phyloP scores from a whole-genome alignment of 1,140 invertebrate genomes.

The Ceratoteleas bidentatus region DNA sequence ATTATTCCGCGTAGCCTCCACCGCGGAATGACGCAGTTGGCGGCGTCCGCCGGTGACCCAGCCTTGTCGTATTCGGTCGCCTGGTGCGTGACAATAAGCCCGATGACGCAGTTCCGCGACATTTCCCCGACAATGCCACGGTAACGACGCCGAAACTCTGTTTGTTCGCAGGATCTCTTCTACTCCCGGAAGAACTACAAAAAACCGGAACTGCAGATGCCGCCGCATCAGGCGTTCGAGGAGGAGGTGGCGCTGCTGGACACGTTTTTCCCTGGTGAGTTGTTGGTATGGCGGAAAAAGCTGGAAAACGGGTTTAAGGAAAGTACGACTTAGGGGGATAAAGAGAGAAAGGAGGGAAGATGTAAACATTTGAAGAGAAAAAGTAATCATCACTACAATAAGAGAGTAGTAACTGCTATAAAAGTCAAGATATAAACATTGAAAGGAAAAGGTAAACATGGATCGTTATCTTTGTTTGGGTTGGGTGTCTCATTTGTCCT shows the following conservation, averaged over 20 bases:
- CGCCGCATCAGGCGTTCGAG: constrained; percentile 93
- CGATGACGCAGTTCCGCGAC: constrained; percentile 53
- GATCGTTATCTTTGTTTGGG: too few relatives aligned
- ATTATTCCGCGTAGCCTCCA: constrained; percentile 45
- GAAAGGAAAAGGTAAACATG: too few relatives aligned
- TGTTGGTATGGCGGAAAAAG: neutral
- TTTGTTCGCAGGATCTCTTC: constrained; percentile 38
- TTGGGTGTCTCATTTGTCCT: neutral
- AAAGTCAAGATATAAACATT: too few relatives aligned
- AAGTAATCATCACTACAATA: too few relatives aligned
- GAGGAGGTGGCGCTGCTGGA: constrained; percentile 94
- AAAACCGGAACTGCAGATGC: constrained; percentile 93
- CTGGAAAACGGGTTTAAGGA: too few relatives aligned
- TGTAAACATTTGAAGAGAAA: too few relatives aligned
- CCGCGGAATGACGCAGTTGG: constrained; percentile 47
- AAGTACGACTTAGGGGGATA: too few relatives aligned
- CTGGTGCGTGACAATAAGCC: too few relatives aligned
- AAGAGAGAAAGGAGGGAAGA: too few relatives aligned
- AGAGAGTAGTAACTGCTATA: too few relatives aligned
- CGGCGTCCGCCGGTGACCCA: constrained; percentile 21
- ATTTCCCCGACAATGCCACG: neutral
- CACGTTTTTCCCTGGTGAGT: constrained; percentile 89
- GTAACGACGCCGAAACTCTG: neutral
- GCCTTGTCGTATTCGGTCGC: constrained; percentile 40
- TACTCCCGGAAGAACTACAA: constrained; percentile 92